Evolutionary conservation across 1,140 invertebrate species (phyloP), one percentile per base, ranked within the genome.

Genomic region (Chlorops oryzae): DNA sequence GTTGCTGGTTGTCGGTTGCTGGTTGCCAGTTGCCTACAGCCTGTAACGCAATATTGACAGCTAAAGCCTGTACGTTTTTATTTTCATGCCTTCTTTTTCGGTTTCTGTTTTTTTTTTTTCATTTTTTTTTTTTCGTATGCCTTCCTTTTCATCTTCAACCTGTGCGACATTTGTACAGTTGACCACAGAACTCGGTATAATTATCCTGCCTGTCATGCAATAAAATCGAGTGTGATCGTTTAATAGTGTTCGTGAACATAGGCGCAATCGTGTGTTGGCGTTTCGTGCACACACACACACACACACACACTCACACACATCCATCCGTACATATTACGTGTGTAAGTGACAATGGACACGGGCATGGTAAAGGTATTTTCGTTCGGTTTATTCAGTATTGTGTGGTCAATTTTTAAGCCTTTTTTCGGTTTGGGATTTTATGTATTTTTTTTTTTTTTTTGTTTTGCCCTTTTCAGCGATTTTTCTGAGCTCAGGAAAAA

Each of bases 181-280:
- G n/a, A 9, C 5, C 49, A 56, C 49, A 38, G 56, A 59, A 59
- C 57, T 58, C 52, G 57, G 47, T 59, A 57, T 59, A 59, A 59
- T 59, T 59, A 59, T 58, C 57, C 57, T 57, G 57, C 59, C 59
- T 59, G 57, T 59, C 57, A 59, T 59, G 57, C 57, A 59, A 59
- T 58, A 58, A 59, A 59, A 59, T 59, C 57, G 59, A 59, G 59
- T 55, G 52, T 55, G 15, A 9, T 32, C 5, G 37, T 39, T 7
- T 39, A n/a, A 7, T 7, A 7, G 15, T n/a, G 15, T 39, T 38
- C 58, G 57, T 56, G 51, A 58, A 46, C 56, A 58, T 56, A 58
- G 58, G 57, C 57, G 58, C 58, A 58, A 58, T 58, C 57, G 58
- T 58, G 58, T 58, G 58, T 56, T 58, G 57, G 58, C 58, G 57